These are phyloP conservation scores for Mamestra brassicae DNA, from an alignment of 2,888 invertebrate genomes.

Conservation along the genomic window DNA sequence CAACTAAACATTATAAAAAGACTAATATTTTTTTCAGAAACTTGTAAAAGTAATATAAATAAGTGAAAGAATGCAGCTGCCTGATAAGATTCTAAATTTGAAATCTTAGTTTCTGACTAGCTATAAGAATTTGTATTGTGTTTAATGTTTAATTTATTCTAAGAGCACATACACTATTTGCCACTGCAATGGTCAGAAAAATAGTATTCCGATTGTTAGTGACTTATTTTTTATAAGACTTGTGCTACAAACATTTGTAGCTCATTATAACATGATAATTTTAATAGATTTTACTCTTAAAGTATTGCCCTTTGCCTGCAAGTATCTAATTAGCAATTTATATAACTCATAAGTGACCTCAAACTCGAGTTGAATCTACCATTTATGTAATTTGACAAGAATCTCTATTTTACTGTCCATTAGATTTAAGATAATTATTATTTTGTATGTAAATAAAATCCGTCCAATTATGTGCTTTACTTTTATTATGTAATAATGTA, in stretches of 20 bases:
- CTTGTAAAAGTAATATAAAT: slow-evolving; percentile 1
- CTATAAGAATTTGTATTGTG: slow-evolving; percentile 4
- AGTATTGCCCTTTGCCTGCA: neutral
- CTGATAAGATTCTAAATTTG: slow-evolving; percentile 3
- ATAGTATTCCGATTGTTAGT: too few relatives aligned
- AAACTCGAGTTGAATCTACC: neutral
- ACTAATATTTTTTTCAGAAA: slow-evolving; percentile 12
- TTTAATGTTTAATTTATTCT: neutral
- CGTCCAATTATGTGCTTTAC: slow-evolving; percentile 42
- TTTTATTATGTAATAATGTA: neutral
- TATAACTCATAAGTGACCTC: neutral
- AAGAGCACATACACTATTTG: neutral
- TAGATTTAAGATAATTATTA: neutral
- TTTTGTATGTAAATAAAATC: slow-evolving; percentile 33
- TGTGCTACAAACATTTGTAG: neutral
- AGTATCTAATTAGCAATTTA: neutral
- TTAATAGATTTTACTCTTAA: neutral
- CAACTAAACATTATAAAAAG: neutral
- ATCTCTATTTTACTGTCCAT: slow-evolving; percentile 18
- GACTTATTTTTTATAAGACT: neutral
- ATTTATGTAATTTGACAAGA: slow-evolving; percentile 13
- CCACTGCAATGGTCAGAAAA: neutral
- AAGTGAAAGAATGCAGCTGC: neutral
- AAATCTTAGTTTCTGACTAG: neutral
- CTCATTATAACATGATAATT: neutral